Evolutionary conservation across 2,113 vertebrate genomes (phyloP), one percentile per base, ranked within the genome.

Genomic region (Arvicanthis niloticus): DNA sequence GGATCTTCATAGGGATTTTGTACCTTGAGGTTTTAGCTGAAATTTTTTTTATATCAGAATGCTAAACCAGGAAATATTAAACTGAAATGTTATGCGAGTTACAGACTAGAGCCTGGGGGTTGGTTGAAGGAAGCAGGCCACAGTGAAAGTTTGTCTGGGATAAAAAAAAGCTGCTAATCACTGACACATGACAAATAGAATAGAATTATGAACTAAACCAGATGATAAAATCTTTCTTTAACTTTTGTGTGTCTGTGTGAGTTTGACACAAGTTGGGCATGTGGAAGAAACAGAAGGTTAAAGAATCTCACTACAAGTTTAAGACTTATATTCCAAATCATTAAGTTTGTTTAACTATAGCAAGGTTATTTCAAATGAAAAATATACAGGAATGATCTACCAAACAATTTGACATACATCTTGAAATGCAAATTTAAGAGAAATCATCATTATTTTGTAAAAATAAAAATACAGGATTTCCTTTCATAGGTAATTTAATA

Each of bases 311-410:
- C 2, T 65, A 48, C 7, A 65, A 70, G 3, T 53, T 76, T 53
- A 68, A 89, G 13, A 11, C 1, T 70, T 93, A 1, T 48, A 68
- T 90, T 87, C 15, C 42, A 37, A n/a, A 31, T 34, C 7, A 45
- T 62, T 87, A 87, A 82, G 26, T 75, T 53, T 56, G 11, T 67
- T 82, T 76, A 82, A 77, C 68, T 42, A 1, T 77, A 78, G 7
- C 3, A 51, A 88, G 48, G 84, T 76, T 26, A 48, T 75, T 95
- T 45, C 16, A 42, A 95, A 91, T 48, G 16, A 94, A 94, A 60
- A 19, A 87, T 19, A 82, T 2, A 24, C 24, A 3, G 5, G 72
- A 75, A 72, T 26, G 7, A 88, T 65, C 22, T 1, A 70, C 11
- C 68, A 88, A 2, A 8, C 10, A 56, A 77, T 2, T 53, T 88